Conservation (phyloP, 2,888 invertebrate genomes). For the Pyralis farinalis region DNA sequence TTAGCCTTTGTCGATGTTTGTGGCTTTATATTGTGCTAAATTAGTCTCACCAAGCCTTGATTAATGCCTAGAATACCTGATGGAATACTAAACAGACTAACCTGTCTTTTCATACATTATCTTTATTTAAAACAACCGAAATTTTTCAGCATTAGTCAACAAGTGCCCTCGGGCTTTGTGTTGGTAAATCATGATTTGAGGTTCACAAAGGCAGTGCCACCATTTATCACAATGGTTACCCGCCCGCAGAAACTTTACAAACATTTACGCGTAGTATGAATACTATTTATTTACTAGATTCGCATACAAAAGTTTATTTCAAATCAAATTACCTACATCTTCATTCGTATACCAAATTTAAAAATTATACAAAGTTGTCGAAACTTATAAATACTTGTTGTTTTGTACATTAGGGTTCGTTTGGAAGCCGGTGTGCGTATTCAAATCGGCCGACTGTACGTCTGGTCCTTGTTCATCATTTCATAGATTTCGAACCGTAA, state of each 20-base stretch:
- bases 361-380: neutral
- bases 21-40: conserved; percentile 16
- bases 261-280: too few species aligned
- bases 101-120: neutral
- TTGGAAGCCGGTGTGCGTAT: too few species aligned
- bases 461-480: too few species aligned
- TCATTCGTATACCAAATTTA: conserved; percentile 8
- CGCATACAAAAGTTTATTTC: conserved; percentile 3
- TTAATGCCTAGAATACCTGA: neutral
- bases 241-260: too few species aligned
- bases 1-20: conserved; percentile 13
- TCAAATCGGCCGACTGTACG: too few species aligned
- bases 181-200: neutral
- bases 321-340: conserved; percentile 5
- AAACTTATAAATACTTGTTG: too few species aligned
- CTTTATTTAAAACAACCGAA: neutral
- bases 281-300: too few species aligned
- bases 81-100: neutral
- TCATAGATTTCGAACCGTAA: too few species aligned
- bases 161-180: too few species aligned
- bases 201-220: neutral
- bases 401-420: too few species aligned
- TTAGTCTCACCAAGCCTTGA: conserved; percentile 8
- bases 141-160: too few species aligned
- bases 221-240: too few species aligned